Evolutionary conservation across 2,113 vertebrate species (phyloP).

Genomic region (Amphiprion ocellaris): DNA sequence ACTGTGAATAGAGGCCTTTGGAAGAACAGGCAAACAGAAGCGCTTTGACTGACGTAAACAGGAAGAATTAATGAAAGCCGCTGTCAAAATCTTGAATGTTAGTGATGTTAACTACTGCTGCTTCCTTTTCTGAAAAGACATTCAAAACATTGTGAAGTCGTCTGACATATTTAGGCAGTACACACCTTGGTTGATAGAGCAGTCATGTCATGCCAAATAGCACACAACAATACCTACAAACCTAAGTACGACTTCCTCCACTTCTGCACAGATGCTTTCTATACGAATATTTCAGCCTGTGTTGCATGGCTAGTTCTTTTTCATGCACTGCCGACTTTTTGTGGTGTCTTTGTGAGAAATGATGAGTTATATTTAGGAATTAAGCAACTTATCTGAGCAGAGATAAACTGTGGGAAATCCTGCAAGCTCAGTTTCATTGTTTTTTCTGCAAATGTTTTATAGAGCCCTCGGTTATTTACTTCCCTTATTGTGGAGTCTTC

Average conservation of each 20-base stretch:
- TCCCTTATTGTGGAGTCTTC: conserved; percentile 8
- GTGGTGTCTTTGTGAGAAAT: neutral
- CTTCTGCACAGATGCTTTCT: conserved; percentile 16
- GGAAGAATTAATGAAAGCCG: conserved; percentile 39
- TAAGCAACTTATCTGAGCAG: neutral
- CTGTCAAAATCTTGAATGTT: conserved; percentile 18
- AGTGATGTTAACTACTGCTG: conserved; percentile 1
- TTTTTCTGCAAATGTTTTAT: conserved; percentile 35
- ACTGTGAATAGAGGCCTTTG: neutral
- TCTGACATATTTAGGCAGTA: conserved; percentile 45
- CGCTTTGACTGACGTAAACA: conserved; percentile 26
- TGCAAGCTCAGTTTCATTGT: neutral
- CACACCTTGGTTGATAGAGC: conserved; percentile 5
- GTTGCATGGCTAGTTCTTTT: conserved; percentile 14
- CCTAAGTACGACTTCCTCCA: conserved; percentile 49
- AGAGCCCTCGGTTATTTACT: conserved; percentile 28
- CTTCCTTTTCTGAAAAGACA: conserved; percentile 28
- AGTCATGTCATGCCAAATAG: conserved; percentile 32
- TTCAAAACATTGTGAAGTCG: conserved; percentile 29
- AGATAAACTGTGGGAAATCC: conserved; percentile 50
- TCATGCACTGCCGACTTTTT: conserved; percentile 26
- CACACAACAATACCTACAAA: conserved; percentile 15
- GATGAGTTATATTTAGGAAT: conserved; percentile 40
- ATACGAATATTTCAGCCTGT: neutral
- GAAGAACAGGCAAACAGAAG: conserved; percentile 3